Conservation (phyloP, 2,797 vertebrate species). For the Taenioides sp. region DNA sequence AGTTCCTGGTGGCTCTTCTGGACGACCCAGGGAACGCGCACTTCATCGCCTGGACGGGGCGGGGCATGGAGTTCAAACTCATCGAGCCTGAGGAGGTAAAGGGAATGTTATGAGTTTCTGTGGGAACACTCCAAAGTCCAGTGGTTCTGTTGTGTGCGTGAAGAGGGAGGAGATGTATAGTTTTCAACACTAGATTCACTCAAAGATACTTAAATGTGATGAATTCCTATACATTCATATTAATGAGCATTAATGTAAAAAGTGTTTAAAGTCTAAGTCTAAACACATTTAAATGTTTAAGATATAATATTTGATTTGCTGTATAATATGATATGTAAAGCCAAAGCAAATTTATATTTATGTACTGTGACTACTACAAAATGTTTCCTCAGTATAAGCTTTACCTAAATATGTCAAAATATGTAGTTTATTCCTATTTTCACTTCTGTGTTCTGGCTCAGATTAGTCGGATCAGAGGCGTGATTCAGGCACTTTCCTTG, state of each 20-base stretch:
- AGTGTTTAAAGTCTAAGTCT: too few species aligned
- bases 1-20: slow-evolving; percentile 93
- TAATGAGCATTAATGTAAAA: too few species aligned
- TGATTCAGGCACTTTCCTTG: slow-evolving; percentile 50
- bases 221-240: too few species aligned
- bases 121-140: background rate
- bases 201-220: too few species aligned
- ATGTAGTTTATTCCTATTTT: background rate
- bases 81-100: slow-evolving; percentile 96
- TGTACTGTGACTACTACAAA: too few species aligned
- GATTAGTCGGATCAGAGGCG: slow-evolving; percentile 39
- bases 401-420: too few species aligned
- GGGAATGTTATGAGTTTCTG: background rate
- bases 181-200: too few species aligned
- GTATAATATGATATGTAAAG: too few species aligned
- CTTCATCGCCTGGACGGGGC: slow-evolving; percentile 97
- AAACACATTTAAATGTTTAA: too few species aligned
- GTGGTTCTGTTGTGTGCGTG: background rate
- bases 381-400: too few species aligned
- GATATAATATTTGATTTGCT: too few species aligned
- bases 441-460: slow-evolving; percentile 16
- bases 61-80: slow-evolving; percentile 99
- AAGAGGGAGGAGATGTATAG: background rate
- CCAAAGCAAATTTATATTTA: too few species aligned
- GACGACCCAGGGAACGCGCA: slow-evolving; percentile 92